These are phyloP conservation scores for Cariama cristata DNA, from an alignment of 2,113 vertebrate species.

Conservation along the genomic window DNA sequence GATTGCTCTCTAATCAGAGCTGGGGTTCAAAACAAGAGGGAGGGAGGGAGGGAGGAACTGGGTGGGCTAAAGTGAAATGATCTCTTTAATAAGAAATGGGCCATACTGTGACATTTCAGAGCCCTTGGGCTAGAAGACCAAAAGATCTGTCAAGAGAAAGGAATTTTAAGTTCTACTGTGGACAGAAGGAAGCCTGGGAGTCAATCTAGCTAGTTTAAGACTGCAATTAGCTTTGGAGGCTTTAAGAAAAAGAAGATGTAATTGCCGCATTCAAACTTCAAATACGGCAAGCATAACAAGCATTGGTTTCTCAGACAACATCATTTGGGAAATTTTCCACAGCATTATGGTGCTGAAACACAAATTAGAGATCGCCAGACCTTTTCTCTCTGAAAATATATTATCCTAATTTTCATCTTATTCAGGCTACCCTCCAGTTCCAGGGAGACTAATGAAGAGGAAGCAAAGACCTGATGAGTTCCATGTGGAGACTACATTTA, in stretches of 20 bases:
- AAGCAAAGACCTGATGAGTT: slow-evolving; percentile 69
- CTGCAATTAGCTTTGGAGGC: not conserved
- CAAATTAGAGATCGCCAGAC: not conserved
- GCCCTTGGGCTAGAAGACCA: slow-evolving; percentile 49
- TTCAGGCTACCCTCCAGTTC: slow-evolving; percentile 54
- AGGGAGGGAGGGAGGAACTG: not conserved
- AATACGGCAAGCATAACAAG: slow-evolving; percentile 1
- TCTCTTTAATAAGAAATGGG: slow-evolving; percentile 21
- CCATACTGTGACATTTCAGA: slow-evolving; percentile 20
- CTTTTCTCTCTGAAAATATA: slow-evolving; percentile 59
- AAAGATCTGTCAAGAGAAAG: slow-evolving; percentile 45
- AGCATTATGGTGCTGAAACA: slow-evolving; percentile 27
- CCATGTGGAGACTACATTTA: slow-evolving; percentile 72
- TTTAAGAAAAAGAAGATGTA: slow-evolving; percentile 17
- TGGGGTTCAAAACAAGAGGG: not conserved
- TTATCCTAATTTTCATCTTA: slow-evolving; percentile 67
- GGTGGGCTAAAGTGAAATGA: not conserved
- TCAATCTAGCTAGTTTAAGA: not conserved
- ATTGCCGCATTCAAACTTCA: not conserved
- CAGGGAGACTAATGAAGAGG: slow-evolving; percentile 69
- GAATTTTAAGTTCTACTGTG: slow-evolving; percentile 17
- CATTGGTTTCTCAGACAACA: slow-evolving; percentile 15
- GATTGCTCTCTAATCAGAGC: not conserved
- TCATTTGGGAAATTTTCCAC: slow-evolving; percentile 1
- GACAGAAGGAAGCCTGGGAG: not conserved